A percentile compares a stretch with the other conserved stretches of the same genome.
These are phyloP conservation scores for Dasysyrphus tricinctus DNA, from an alignment of 2,888 invertebrate genomes.

Conservation along the genomic window DNA sequence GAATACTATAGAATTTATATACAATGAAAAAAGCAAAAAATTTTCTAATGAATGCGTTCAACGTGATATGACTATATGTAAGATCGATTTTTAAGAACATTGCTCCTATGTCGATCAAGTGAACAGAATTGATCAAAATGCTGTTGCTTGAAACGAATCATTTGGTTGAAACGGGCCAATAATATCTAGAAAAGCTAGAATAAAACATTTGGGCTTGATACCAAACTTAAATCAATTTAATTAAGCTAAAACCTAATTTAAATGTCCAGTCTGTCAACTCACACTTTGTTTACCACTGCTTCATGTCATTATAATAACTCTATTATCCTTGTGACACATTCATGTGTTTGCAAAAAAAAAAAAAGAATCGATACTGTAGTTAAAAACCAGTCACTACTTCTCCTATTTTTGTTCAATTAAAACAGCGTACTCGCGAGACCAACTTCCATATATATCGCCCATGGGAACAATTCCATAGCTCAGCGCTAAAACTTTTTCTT, in stretches of 20 bases:
- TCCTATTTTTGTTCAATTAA: slow-evolving; percentile 50
- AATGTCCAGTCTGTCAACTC: slow-evolving; percentile 5
- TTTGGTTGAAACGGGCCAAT: neutral
- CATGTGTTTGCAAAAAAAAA: slow-evolving; percentile 9
- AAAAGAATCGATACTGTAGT: neutral
- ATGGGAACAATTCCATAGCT: slow-evolving; percentile 67
- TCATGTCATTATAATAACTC: slow-evolving; percentile 48
- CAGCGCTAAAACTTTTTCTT: slow-evolving; percentile 52
- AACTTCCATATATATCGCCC: slow-evolving; percentile 72
- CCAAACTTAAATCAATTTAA: neutral
- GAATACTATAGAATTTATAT: no score
- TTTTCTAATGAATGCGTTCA: no score
- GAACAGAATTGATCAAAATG: no score
- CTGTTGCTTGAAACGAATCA: no score
- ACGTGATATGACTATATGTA: no score
- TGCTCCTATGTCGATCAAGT: no score
- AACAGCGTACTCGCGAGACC: slow-evolving; percentile 39
- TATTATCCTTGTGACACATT: slow-evolving; percentile 66
- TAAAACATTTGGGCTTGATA: neutral
- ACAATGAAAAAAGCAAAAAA: no score
- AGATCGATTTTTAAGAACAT: no score
- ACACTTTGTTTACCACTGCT: neutral
- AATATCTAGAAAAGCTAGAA: neutral
- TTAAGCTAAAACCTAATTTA: neutral
- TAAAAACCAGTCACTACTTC: slow-evolving; percentile 25